A percentile compares a stretch with the other conserved stretches of the same genome.
Evolutionary conservation across 2,113 vertebrate genomes (phyloP).

Genomic region (Brachypteracias leptosomus): DNA sequence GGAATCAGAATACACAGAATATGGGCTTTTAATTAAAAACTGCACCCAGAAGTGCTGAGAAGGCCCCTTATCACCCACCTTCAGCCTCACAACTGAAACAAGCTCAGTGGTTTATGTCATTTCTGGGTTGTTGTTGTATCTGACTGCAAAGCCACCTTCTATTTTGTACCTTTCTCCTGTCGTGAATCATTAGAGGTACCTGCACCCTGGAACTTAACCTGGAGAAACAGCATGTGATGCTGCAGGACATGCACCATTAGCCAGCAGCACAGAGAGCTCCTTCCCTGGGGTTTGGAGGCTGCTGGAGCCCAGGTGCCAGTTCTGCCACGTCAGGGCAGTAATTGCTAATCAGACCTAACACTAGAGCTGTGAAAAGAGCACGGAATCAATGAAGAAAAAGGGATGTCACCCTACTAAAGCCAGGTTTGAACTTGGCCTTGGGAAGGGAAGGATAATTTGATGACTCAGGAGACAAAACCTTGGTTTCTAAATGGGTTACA

Average conservation of each 20-base stretch:
- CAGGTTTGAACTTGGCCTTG: background rate
- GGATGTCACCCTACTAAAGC: background rate
- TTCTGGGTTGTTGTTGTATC: background rate
- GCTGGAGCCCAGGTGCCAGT: background rate
- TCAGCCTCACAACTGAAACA: background rate
- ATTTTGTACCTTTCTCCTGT: background rate
- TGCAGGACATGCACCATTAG: slow-evolving; percentile 40
- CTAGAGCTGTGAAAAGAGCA: background rate
- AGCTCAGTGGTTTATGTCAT: background rate
- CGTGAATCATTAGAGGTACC: background rate
- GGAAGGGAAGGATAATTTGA: background rate
- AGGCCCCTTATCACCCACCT: background rate
- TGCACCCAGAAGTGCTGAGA: background rate
- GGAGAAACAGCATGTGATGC: background rate
- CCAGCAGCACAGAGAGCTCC: background rate
- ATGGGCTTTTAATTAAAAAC: slow-evolving; percentile 18
- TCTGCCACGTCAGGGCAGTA: slow-evolving; percentile 20
- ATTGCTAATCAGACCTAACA: background rate
- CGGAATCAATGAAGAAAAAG: background rate
- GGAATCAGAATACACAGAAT: background rate
- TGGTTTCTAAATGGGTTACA: fast-evolving
- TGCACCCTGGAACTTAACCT: background rate
- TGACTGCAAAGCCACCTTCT: background rate
- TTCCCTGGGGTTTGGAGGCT: slow-evolving; percentile 21
- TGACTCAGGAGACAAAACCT: background rate